Evolutionary conservation across 2,113 vertebrate genomes (phyloP).

Genomic region (Python bivittatus): DNA sequence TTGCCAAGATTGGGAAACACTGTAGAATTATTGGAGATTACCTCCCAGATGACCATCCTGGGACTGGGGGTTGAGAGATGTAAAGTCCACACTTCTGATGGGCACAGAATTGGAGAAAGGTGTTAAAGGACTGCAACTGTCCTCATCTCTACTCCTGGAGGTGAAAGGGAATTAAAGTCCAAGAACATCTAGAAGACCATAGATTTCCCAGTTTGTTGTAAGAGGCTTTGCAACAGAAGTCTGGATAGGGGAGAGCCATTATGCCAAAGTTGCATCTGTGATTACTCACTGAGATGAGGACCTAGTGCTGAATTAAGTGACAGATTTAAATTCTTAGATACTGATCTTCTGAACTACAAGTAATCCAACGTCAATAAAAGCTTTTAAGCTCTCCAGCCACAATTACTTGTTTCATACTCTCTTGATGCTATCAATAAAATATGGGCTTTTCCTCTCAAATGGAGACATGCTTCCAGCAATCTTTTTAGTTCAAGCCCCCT

Average conservation of each 20-base stretch:
- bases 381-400: conserved; percentile 47
- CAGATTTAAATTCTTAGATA: conserved; percentile 19
- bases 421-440: conserved; percentile 58
- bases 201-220: neutral
- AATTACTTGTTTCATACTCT: conserved; percentile 38
- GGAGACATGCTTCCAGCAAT: conserved; percentile 15
- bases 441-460: conserved; percentile 33
- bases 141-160: neutral
- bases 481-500: conserved; percentile 13
- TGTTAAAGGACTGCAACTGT: neutral
- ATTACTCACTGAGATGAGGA: neutral
- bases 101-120: neutral
- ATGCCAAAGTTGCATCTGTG: neutral
- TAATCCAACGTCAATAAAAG: neutral
- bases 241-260: neutral
- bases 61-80: neutral
- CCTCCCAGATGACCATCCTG: neutral
- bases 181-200: neutral
- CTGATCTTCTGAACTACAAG: neutral
- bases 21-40: neutral
- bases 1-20: neutral
- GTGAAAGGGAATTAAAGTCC: neutral
- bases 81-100: neutral
- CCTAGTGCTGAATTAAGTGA: conserved; percentile 1
- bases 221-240: neutral